Evolutionary conservation across 2,888 invertebrate genomes (phyloP).

Genomic region (Lycocerus yunnanus): DNA sequence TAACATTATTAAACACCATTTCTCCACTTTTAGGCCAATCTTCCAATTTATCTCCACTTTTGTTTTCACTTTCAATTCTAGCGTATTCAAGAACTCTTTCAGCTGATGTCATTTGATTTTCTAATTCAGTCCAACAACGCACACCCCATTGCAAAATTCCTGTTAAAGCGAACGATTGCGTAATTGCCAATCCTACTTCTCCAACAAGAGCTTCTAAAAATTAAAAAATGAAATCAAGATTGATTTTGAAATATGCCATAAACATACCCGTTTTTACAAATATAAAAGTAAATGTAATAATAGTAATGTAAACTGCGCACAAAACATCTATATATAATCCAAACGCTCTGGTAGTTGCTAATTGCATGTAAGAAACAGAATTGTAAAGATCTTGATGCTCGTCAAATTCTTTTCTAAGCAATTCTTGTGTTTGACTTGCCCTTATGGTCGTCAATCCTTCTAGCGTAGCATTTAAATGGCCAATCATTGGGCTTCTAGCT

Average conservation of each 20-base stretch:
- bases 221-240: constrained; percentile 10
- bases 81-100: constrained; percentile 69
- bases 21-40: constrained; percentile 75
- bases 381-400: constrained; percentile 49
- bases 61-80: constrained; percentile 54
- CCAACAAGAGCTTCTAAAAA: constrained; percentile 66
- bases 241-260: neutral
- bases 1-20: constrained; percentile 69
- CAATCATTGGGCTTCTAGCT: constrained; percentile 53
- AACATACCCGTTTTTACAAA: constrained; percentile 17
- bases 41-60: constrained; percentile 58
- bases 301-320: constrained; percentile 40
- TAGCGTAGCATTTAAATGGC: constrained; percentile 51
- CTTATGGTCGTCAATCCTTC: constrained; percentile 52
- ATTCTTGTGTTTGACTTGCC: constrained; percentile 46
- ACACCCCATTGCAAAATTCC: constrained; percentile 69
- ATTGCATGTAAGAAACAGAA: constrained; percentile 47
- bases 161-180: constrained; percentile 78
- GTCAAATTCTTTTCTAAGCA: constrained; percentile 49
- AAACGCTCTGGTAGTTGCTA: constrained; percentile 44
- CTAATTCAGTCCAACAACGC: constrained; percentile 83
- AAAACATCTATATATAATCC: constrained; percentile 47
- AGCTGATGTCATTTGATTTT: constrained; percentile 85
- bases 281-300: constrained; percentile 30
- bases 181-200: constrained; percentile 78